Evolutionary conservation across 2,888 invertebrate genomes (phyloP).

Genomic region (Hirudinaria manillensis): DNA sequence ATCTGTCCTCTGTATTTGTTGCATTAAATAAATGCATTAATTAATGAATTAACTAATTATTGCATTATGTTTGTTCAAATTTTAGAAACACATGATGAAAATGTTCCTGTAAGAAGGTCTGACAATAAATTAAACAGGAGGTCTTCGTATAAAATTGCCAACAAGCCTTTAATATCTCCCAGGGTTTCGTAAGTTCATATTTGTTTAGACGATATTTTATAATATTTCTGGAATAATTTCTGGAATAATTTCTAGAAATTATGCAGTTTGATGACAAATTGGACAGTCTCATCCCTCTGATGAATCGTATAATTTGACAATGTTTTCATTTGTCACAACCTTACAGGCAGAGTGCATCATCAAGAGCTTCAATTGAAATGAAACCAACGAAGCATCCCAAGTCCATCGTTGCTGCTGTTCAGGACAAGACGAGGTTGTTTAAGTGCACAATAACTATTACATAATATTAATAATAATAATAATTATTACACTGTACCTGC

Average conservation of each 20-base stretch:
- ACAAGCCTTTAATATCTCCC: constrained; percentile 9
- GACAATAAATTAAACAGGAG: constrained; percentile 26
- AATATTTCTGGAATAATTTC: constrained; percentile 42
- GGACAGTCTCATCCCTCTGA: neutral
- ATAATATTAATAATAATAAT: too few relatives aligned
- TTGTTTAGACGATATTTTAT: constrained; percentile 46
- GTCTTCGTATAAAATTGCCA: constrained; percentile 29
- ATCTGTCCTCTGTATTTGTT: too few relatives aligned
- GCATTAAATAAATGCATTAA: too few relatives aligned
- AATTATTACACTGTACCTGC: too few relatives aligned
- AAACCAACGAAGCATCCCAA: neutral
- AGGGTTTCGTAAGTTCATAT: neutral
- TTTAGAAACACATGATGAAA: neutral
- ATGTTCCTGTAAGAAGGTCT: neutral
- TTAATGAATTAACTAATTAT: too few relatives aligned
- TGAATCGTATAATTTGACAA: neutral
- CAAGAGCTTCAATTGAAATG: neutral
- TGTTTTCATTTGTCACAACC: neutral
- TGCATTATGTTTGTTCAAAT: neutral
- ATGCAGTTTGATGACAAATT: neutral
- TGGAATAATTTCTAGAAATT: neutral
- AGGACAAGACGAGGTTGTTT: neutral
- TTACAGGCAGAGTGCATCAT: neutral
- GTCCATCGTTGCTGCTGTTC: too few relatives aligned
- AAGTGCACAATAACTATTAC: too few relatives aligned